phyloP scores from a whole-genome alignment of 2,888 invertebrate species.

The Leptogaster cylindrica region DNA sequence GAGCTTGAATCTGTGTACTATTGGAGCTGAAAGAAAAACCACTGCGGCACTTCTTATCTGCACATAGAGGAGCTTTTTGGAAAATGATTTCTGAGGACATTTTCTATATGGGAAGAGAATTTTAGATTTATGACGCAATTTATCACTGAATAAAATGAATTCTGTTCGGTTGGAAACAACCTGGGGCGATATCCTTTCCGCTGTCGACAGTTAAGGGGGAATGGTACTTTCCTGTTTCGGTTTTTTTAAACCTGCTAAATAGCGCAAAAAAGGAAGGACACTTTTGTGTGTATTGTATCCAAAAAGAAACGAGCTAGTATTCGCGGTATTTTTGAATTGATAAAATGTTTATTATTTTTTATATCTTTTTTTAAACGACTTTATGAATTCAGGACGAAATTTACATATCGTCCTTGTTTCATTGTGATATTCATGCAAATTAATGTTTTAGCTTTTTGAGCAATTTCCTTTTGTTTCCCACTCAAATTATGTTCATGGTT shows the following conservation, averaged over 20 bases:
- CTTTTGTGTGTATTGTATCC: background rate
- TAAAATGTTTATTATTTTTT: too few relatives aligned
- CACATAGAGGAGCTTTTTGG: background rate
- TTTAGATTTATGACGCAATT: constrained; percentile 37
- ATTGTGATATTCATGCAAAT: constrained; percentile 9
- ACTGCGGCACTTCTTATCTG: background rate
- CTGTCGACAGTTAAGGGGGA: background rate
- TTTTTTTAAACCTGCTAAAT: constrained; percentile 13
- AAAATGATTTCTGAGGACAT: constrained; percentile 23
- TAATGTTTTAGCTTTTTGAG: too few relatives aligned
- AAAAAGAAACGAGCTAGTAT: background rate
- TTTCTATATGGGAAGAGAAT: background rate
- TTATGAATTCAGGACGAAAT: constrained; percentile 2
- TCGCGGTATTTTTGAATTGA: constrained; percentile 4
- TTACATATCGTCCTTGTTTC: background rate
- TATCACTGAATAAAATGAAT: constrained; percentile 37
- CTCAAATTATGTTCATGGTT: too few relatives aligned
- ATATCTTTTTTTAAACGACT: background rate
- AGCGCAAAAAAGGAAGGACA: constrained; percentile 11
- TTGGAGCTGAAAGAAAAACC: background rate
- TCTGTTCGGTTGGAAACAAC: constrained; percentile 26
- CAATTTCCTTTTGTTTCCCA: too few relatives aligned
- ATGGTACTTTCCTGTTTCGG: background rate
- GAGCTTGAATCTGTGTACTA: too few relatives aligned
- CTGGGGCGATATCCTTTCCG: background rate